Evolutionary conservation across 64 coral and sea anemone genomes (phyloP).

Genomic region (Orbicella faveolata): DNA sequence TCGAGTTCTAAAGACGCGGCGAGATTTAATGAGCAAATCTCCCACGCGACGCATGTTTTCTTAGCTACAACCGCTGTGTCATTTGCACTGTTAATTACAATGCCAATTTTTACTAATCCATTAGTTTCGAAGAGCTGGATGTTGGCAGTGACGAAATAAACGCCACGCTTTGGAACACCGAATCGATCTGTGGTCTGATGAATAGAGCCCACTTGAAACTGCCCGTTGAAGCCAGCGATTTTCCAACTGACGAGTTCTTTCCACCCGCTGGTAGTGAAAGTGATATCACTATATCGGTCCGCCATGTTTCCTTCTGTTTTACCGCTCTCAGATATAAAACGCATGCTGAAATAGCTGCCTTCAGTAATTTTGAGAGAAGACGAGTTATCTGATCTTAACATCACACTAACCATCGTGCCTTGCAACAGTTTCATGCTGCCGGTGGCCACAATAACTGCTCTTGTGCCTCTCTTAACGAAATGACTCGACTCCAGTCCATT

Average conservation of each 20-base stretch:
- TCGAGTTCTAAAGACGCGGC: constrained; percentile 27
- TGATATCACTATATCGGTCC: constrained; percentile 54
- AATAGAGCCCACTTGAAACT: constrained; percentile 72
- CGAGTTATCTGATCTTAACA: constrained; percentile 32
- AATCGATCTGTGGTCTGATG: constrained; percentile 72
- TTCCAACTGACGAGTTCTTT: constrained; percentile 65
- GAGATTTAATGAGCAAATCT: constrained; percentile 35
- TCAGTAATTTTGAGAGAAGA: constrained; percentile 19
- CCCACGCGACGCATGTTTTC: constrained; percentile 11
- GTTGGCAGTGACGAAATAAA: constrained; percentile 37
- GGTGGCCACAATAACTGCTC: constrained; percentile 16
- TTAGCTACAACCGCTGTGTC: constrained; percentile 40
- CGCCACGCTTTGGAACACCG: constrained; percentile 26
- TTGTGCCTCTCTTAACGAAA: not conserved
- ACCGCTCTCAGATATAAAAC: constrained; percentile 33
- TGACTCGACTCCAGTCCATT: constrained; percentile 43
- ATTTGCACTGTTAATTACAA: constrained; percentile 61
- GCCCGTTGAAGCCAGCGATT: constrained; percentile 49
- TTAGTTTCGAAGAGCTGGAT: constrained; percentile 34
- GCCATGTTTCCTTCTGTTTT: constrained; percentile 57
- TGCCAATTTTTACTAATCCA: constrained; percentile 27
- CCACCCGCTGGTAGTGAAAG: constrained; percentile 47
- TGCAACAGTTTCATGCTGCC: constrained; percentile 39
- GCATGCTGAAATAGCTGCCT: constrained; percentile 50
- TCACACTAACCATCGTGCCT: constrained; percentile 19